phyloP scores from a whole-genome alignment of 2,888 invertebrate genomes.

The Osedax fenrisi region DNA sequence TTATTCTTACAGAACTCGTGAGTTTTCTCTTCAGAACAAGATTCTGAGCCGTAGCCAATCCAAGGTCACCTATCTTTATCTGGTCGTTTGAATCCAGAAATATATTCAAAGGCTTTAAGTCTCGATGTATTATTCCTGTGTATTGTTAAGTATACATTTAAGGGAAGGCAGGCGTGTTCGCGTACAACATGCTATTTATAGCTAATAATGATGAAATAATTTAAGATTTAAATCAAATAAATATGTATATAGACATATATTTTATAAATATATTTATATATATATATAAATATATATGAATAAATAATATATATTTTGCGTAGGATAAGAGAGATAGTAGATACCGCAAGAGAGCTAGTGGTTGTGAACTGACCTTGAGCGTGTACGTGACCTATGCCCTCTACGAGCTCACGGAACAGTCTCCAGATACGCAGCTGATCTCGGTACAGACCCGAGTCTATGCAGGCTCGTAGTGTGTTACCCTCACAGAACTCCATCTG shows the following conservation, averaged over 20 bases:
- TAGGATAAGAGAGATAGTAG: too few species aligned
- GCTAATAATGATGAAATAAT: too few species aligned
- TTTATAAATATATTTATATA: too few species aligned
- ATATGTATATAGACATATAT: too few species aligned
- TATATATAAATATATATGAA: too few species aligned
- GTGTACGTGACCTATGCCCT: constrained; percentile 79
- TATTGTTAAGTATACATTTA: constrained; percentile 54
- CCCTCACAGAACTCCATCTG: constrained; percentile 98
- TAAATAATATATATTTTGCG: too few species aligned
- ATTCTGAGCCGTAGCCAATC: constrained; percentile 34
- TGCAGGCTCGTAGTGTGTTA: constrained; percentile 68
- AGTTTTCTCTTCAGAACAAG: too few species aligned
- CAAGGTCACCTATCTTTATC: constrained; percentile 40
- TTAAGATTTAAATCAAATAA: too few species aligned
- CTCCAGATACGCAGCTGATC: constrained; percentile 75
- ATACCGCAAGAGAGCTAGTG: too few species aligned
- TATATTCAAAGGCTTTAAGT: constrained; percentile 66
- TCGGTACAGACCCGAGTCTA: constrained; percentile 64
- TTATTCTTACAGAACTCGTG: too few species aligned
- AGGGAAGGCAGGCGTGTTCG: not conserved
- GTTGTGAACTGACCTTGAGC: constrained; percentile 63
- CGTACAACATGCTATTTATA: too few species aligned
- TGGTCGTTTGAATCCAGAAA: constrained; percentile 80
- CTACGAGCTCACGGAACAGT: constrained; percentile 82
- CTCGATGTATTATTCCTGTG: constrained; percentile 55